These are phyloP conservation scores for Agrotis puta DNA, from an alignment of 2,888 invertebrate species.

Conservation along the genomic window DNA sequence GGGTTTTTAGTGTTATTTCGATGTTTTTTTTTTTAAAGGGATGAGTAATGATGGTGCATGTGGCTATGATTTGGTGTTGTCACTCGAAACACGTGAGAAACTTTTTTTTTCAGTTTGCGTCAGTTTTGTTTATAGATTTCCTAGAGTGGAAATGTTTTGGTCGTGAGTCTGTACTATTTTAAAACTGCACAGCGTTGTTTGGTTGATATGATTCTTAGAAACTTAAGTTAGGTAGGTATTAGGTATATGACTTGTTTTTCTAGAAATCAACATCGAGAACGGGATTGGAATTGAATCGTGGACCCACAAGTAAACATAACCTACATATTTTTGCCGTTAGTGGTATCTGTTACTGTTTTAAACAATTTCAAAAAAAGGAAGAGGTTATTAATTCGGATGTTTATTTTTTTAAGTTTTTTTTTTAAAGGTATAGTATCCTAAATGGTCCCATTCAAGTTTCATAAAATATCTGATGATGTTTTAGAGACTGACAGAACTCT, in stretches of 20 bases:
- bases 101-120: conserved; percentile 56
- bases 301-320: background rate
- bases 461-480: too few relatives aligned
- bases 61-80: conserved; percentile 83
- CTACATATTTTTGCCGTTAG: too few relatives aligned
- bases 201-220: conserved; percentile 29
- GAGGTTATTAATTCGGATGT: too few relatives aligned
- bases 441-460: too few relatives aligned
- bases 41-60: conserved; percentile 86
- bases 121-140: conserved; percentile 68
- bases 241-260: conserved; percentile 5
- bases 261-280: background rate
- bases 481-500: too few relatives aligned
- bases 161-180: conserved; percentile 46
- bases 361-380: too few relatives aligned
- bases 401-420: too few relatives aligned
- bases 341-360: too few relatives aligned
- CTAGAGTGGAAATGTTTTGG: conserved; percentile 59
- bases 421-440: too few relatives aligned
- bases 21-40: conserved; percentile 72
- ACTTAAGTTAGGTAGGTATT: background rate
- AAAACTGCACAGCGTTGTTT: conserved; percentile 3
- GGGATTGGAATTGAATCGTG: background rate
- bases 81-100: conserved; percentile 86
- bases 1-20: conserved; percentile 74